phyloP scores from a whole-genome alignment of 2,888 invertebrate genomes.

The Fragum fragum region DNA sequence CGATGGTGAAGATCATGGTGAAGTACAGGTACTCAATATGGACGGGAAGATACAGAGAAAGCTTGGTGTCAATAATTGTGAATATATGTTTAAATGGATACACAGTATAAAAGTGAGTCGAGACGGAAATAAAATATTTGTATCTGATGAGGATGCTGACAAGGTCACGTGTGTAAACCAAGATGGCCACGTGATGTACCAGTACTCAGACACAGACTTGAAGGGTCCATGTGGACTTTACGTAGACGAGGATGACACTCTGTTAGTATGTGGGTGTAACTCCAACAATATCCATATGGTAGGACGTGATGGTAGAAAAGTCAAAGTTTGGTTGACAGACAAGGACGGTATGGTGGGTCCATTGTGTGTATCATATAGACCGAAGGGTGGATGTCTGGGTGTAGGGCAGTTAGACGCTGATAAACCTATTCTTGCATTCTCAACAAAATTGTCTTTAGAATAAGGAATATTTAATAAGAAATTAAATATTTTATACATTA shows the following conservation, averaged over 20 bases:
- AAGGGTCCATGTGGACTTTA: background rate
- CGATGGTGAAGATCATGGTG: background rate
- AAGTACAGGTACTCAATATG: constrained; percentile 6
- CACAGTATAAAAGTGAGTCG: background rate
- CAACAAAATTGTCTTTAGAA: too few species aligned
- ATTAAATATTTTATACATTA: too few species aligned
- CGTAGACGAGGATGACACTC: background rate
- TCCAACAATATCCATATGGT: constrained; percentile 2
- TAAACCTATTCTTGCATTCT: background rate
- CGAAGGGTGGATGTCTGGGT: background rate
- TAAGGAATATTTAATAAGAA: too few species aligned
- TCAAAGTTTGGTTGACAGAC: background rate
- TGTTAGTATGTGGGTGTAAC: background rate
- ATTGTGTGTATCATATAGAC: background rate
- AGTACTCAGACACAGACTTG: constrained; percentile 12
- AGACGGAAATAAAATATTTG: constrained; percentile 1
- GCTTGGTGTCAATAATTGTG: background rate
- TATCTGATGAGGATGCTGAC: background rate
- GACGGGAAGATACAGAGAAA: constrained; percentile 5
- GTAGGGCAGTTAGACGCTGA: background rate
- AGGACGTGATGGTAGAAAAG: constrained; percentile 3
- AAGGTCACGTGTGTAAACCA: background rate
- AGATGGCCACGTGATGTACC: background rate
- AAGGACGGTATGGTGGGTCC: background rate
- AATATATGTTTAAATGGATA: background rate